phyloP scores from a whole-genome alignment of 2,888 invertebrate species.

The Choristoneura rosaceana region DNA sequence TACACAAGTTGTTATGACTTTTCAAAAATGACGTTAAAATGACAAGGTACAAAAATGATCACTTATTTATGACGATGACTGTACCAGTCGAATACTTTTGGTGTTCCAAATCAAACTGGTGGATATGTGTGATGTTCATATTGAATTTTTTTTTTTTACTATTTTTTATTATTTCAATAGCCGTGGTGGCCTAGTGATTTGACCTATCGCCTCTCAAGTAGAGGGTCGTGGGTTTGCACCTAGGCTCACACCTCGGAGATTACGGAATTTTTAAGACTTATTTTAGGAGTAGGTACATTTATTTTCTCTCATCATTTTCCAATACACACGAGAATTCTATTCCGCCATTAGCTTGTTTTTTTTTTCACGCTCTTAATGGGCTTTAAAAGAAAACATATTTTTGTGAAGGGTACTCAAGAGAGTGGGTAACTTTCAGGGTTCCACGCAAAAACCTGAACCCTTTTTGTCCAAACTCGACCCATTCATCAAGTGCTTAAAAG shows the following conservation, averaged over 20 bases:
- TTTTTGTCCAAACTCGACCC: no score
- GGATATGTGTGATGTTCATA: neutral
- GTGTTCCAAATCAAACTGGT: neutral
- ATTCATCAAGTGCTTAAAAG: no score
- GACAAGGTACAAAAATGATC: no score
- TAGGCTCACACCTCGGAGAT: no score
- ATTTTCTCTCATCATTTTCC: neutral
- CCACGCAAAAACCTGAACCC: neutral
- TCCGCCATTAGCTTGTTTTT: slow-evolving; percentile 5
- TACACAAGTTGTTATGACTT: no score
- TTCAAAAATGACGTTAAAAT: no score
- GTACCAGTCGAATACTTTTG: neutral
- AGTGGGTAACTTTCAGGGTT: neutral
- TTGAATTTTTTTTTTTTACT: no score
- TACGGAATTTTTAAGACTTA: neutral
- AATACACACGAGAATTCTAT: neutral
- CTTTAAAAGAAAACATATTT: slow-evolving; percentile 16
- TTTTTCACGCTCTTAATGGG: neutral
- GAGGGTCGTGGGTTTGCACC: no score
- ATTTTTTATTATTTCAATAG: no score
- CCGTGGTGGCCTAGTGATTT: no score
- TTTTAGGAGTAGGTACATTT: neutral
- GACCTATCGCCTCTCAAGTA: no score
- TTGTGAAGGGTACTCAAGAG: slow-evolving; percentile 3
- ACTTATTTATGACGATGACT: no score